Evolutionary conservation across 2,888 invertebrate genomes (phyloP).

Genomic region (Candidula unifasciata): DNA sequence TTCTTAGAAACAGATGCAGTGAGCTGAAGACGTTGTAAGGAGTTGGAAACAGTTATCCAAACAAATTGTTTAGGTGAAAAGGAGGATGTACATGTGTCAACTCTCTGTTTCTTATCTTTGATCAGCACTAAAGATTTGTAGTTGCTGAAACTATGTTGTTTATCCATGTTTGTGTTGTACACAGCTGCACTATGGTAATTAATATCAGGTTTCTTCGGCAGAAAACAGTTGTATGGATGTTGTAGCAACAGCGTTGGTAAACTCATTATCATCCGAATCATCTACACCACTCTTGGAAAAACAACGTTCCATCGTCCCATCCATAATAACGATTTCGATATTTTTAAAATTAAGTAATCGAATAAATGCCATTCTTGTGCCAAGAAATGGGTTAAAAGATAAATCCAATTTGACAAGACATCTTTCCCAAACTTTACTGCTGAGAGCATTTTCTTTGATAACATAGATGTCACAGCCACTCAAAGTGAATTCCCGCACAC

Average conservation of each 20-base stretch:
- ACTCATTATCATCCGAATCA: not conserved
- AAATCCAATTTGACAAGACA: slow-evolving; percentile 14
- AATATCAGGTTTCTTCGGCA: not conserved
- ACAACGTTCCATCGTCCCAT: not conserved
- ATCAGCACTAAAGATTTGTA: too few relatives aligned
- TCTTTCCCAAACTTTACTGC: not conserved
- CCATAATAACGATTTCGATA: not conserved
- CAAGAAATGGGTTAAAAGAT: slow-evolving; percentile 11
- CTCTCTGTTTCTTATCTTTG: not conserved
- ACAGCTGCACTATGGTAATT: not conserved
- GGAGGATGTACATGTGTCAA: not conserved
- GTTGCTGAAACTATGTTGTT: not conserved
- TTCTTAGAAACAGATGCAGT: not conserved
- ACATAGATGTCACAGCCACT: not conserved
- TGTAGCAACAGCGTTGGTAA: not conserved
- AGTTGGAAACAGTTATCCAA: not conserved
- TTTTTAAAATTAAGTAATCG: slow-evolving; percentile 4
- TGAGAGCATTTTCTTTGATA: not conserved
- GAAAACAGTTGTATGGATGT: too few relatives aligned
- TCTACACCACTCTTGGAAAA: too few relatives aligned
- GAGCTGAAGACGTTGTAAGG: not conserved
- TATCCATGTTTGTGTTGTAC: not conserved
- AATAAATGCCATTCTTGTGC: not conserved
- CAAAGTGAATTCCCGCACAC: not conserved
- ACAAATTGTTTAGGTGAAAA: not conserved